Base-by-base conservation (phyloP, 2,888 invertebrate species). In the Fabriciana adippe region DNA sequence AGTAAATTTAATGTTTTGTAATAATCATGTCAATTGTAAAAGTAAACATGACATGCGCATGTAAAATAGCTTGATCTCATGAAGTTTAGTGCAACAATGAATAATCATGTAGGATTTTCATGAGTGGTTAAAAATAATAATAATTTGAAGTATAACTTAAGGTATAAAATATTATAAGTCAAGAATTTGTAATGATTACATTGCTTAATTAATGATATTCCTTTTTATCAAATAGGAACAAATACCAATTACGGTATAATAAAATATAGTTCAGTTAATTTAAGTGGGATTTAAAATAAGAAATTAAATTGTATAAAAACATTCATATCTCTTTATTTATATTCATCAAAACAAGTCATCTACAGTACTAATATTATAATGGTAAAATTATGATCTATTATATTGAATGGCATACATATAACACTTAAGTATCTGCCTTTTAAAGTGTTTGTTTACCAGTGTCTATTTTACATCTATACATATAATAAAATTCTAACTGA, bases 1-100 rank as follows among this genome's bases (percentile, higher is more conserved):
- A 94, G 78, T 89, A 83, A 74, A 48, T 67, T 31, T 59, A 26
- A 41, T 51, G 18, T 57, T 8, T 26, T 48, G 47, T 59, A 59
- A 59, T 48, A 48, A 15, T 41, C 26, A 5, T 59, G n/a, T 62
- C 47, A 57, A 57, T 64, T 68, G 68, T 47, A n/a, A n/a, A 26
- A 48, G 31, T 59, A n/a, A 48, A 31, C 47, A 59, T 26, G 26
- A 59, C 31, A 16, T 59, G 47, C 48, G 13, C 5, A 47, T 55
- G 13, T 47, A 48, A 59, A 31, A 48, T 59, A 13, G 48, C 48
- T 59, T 48, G 59, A 59, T 59, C 48, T 59, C 48, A 31, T 48
- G 26, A 15, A 48, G 1, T 26, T 48, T 21, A 26, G 57, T 59
- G 11, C 4, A 47, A 57, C 21, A 15, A 47, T 15, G 11, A n/a